Evolutionary conservation across 1,140 invertebrate species (phyloP).

Genomic region (Hetaerina americana): DNA sequence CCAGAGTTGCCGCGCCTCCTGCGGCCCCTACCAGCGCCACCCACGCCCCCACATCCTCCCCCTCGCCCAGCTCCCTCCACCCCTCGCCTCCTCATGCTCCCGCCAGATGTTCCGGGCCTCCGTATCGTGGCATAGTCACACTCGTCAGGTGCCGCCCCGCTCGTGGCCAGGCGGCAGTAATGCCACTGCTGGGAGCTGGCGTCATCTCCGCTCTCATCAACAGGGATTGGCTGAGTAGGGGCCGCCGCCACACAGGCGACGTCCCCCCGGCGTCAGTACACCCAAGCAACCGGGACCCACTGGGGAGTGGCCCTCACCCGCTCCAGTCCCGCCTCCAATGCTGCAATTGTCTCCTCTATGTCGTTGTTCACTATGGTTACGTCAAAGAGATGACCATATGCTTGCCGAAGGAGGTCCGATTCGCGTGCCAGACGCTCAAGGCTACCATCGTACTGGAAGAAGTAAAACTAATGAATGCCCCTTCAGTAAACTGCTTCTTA

Average conservation of each 20-base stretch:
- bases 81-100: not conserved
- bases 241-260: not conserved
- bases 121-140: not conserved
- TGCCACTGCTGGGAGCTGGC: not conserved
- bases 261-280: constrained; percentile 58
- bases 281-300: constrained; percentile 91
- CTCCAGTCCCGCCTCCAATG: constrained; percentile 81
- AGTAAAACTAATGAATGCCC: too few species aligned
- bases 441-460: constrained; percentile 79
- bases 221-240: not conserved
- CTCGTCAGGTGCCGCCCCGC: not conserved
- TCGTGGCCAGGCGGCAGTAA: not conserved
- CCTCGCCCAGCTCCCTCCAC: not conserved
- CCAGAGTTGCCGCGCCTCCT: not conserved
- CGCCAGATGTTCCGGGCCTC: not conserved
- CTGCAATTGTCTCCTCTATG: constrained; percentile 93
- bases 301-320: constrained; percentile 80
- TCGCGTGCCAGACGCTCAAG: constrained; percentile 89
- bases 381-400: constrained; percentile 97
- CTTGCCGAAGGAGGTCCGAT: constrained; percentile 86
- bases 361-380: constrained; percentile 98
- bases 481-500: too few species aligned
- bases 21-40: not conserved
- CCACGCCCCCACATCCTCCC: too few species aligned
- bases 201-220: not conserved